Base-by-base conservation (phyloP, 2,113 vertebrate species). In the Circaetus cinerascens region DNA sequence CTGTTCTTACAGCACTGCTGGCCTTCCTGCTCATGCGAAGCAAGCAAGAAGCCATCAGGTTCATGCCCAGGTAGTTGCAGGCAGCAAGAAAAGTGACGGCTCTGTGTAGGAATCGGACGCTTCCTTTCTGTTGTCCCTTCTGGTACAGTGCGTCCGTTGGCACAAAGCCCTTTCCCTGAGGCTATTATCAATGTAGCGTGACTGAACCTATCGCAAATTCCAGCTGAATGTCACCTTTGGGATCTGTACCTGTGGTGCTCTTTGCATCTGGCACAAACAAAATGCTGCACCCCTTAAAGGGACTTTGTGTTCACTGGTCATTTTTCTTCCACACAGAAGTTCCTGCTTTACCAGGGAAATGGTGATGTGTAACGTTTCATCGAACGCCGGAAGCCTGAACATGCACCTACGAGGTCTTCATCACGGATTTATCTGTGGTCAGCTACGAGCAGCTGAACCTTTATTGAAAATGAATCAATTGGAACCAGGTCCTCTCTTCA, bases 101-200 rank as follows among this genome's bases (percentile, higher is more conserved):
- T 56, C 1, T 6, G 13, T 1, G 8, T 16, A 55, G 18, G 45
- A 88, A 77, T 29, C 0, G 0, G 40, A 34, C 3, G 2, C 20
- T 88, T 60, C 55, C 32, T 82, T 88, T 36, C 29, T 32, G 9
- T 27, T 67, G 40, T 62, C n/a, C 64, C 43, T 79, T 59, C 68
- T 46, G 43, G 22, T 72, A 23, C 34, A 13, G 56, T 7, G 17
- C 1, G 0, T 46, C 57, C 15, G 2, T 45, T 78, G 64, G 64
- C 19, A 85, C 41, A 59, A 71, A 75, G 25, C n/a, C 51, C 55
- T 55, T 77, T 67, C 34, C 56, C 46, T 56, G 73, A 45, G 32
- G 34, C 19, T 38, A 4, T 38, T 66, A n/a, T 29, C 50, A 45
- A 10, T 3, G 29, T 16, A 13, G 25, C 11, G 26, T 71, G 56